Percentiles rank a stretch among this genome's conserved stretches.
These are phyloP conservation scores for Candoia aspera DNA, from an alignment of 2,113 vertebrate genomes.

Conservation along the genomic window DNA sequence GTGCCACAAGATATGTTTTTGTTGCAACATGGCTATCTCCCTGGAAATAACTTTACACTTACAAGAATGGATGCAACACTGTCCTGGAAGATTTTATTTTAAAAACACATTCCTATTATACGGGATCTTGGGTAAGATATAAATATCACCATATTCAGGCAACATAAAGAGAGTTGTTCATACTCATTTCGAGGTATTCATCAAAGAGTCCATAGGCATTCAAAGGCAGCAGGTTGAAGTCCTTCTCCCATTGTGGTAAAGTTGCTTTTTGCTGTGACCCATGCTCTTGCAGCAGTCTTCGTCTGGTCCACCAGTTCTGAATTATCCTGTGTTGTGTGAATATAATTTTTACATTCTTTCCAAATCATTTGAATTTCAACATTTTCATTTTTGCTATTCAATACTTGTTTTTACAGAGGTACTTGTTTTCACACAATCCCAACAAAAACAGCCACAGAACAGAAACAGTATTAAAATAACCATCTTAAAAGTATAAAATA, in stretches of 20 bases:
- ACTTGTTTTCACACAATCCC: neutral
- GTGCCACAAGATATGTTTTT: neutral
- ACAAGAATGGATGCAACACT: neutral
- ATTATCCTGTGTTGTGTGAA: slow-evolving; percentile 77
- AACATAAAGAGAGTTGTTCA: slow-evolving; percentile 40
- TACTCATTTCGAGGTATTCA: slow-evolving; percentile 98
- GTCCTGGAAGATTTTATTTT: neutral
- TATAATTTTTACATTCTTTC: slow-evolving; percentile 9
- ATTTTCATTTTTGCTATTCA: neutral
- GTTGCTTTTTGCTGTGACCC: slow-evolving; percentile 77
- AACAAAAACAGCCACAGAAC: neutral
- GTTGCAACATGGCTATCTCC: neutral
- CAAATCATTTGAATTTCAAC: neutral
- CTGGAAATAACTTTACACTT: neutral
- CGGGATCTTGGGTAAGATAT: neutral
- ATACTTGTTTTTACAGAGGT: neutral
- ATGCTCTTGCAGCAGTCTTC: slow-evolving; percentile 81
- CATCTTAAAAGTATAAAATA: neutral
- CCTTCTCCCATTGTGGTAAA: slow-evolving; percentile 92
- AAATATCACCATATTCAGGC: slow-evolving; percentile 28
- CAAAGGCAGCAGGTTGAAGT: slow-evolving; percentile 93
- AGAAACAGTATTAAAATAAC: neutral
- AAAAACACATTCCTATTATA: neutral
- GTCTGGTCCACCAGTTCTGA: slow-evolving; percentile 93
- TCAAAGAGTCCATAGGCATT: slow-evolving; percentile 95